A percentile compares a stretch with the other conserved stretches of the same genome.
phyloP scores from a whole-genome alignment of 2,797 vertebrate genomes.

The Pipistrellus pygmaeus region DNA sequence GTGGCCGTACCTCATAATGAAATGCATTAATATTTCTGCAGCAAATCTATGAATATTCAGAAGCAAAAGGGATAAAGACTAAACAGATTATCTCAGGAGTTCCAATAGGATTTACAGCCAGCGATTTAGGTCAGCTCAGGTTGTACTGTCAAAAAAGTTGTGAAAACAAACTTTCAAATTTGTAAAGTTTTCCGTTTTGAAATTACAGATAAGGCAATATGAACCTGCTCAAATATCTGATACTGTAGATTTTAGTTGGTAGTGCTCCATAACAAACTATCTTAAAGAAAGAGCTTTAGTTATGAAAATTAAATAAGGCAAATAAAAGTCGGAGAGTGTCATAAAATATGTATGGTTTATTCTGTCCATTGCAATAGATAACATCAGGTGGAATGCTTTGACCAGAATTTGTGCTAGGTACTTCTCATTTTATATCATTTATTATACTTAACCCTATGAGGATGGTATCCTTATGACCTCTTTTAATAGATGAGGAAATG shows the following conservation, averaged over 20 bases:
- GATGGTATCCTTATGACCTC: not conserved
- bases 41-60: not conserved
- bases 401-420: not conserved
- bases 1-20: not conserved
- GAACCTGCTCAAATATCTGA: not conserved
- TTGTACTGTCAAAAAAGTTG: not conserved
- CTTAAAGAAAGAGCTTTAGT: not conserved
- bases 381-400: not conserved
- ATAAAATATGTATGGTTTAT: not conserved
- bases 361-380: not conserved
- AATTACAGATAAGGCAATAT: not conserved
- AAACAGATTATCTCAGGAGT: not conserved
- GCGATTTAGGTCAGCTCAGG: not conserved
- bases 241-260: conserved; percentile 1
- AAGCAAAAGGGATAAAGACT: not conserved
- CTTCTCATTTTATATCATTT: not conserved
- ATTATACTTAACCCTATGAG: not conserved
- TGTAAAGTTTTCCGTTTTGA: not conserved
- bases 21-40: not conserved
- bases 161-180: not conserved
- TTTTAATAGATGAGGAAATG: not conserved
- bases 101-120: not conserved
- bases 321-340: not conserved
- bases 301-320: conserved; percentile 40
- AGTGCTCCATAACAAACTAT: not conserved